A percentile compares a stretch with the other conserved stretches of the same genome.
These are phyloP conservation scores for Nicator chloris DNA, from an alignment of 2,113 vertebrate genomes.

Conservation along the genomic window DNA sequence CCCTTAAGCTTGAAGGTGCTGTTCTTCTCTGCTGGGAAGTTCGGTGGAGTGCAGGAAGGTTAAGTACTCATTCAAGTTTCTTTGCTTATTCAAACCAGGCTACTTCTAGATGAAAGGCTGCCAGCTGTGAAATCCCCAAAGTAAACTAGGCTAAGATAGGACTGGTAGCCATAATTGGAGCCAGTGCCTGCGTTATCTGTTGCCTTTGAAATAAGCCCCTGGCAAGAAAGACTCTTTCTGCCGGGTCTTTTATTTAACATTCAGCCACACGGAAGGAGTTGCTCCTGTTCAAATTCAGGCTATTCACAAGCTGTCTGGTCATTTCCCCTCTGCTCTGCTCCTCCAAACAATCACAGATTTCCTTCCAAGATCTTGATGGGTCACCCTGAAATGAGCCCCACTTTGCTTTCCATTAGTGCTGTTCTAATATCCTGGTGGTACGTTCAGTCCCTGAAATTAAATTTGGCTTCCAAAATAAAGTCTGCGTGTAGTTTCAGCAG, in stretches of 20 bases:
- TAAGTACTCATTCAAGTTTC: constrained; percentile 58
- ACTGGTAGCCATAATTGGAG: constrained; percentile 53
- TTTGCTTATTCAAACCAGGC: constrained; percentile 64
- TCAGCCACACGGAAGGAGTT: neutral
- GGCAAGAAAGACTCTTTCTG: constrained; percentile 29
- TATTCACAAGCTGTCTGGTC: neutral
- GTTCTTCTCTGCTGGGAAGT: constrained; percentile 56
- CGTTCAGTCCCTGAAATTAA: neutral
- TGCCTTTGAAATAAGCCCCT: constrained; percentile 53
- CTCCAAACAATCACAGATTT: neutral
- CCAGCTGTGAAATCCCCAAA: constrained; percentile 57
- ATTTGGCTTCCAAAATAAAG: neutral
- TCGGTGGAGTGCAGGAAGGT: constrained; percentile 42
- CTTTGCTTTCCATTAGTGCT: neutral
- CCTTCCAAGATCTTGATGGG: neutral
- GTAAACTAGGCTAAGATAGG: constrained; percentile 50
- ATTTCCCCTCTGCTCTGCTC: neutral
- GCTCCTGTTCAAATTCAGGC: neutral
- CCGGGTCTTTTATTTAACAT: neutral
- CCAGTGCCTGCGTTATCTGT: constrained; percentile 10
- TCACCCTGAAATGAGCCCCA: neutral
- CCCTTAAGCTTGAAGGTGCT: constrained; percentile 39
- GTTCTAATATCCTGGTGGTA: neutral
- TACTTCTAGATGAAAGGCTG: constrained; percentile 52
- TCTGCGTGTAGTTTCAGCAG: neutral